Base-by-base conservation (phyloP, 1,140 invertebrate species). In the Nasonia vitripennis region DNA sequence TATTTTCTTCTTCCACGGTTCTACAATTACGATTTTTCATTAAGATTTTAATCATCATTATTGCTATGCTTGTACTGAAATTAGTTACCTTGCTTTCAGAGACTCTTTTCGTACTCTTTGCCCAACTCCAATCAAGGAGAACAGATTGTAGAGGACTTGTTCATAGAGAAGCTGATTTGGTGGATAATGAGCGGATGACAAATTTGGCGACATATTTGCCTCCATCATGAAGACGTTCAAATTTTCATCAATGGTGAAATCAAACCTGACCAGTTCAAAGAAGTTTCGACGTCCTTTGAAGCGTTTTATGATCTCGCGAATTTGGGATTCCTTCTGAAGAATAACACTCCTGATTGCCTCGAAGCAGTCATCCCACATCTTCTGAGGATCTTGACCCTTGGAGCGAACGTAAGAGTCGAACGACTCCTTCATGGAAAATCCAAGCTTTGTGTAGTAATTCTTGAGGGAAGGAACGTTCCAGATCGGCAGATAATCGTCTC, bases 201-300 rank as follows among this genome's bases (percentile, higher is more conserved):
- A 94, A 94, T 99, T 99, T 0, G 98, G 99, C 45, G 98, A 99
- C 98, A 99, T 99, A 91, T 99, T 99, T 1, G 98, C 98, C 93
- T 99, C 98, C 95, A 99, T 96, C 3, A 99, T 93, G 89, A 96
- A 97, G 3, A 99, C 96, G 75, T 97, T 97, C 0, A 99, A 90
- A 77, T 98, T 93, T 88, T 98, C 96, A 92, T 99, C 98, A 9
- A 99, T 93, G 0, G 98, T 96, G 91, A 99, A 97, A 93, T 99
- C 98, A 90, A 99, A 97, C 75, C 98, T 94, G 91, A 99, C 96
- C 92, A 99, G 94, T 94, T 99, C 98, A 93, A 99, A 99, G 90
- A 98, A 99, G 89, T 98, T 97, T 67, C 95, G 92, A 48, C 86
- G 87, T 14, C 87, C 88, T 12, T 78, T 70, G 55, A 91, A 94